Evolutionary conservation across 2,113 vertebrate species (phyloP).

Genomic region (Microcebus murinus): DNA sequence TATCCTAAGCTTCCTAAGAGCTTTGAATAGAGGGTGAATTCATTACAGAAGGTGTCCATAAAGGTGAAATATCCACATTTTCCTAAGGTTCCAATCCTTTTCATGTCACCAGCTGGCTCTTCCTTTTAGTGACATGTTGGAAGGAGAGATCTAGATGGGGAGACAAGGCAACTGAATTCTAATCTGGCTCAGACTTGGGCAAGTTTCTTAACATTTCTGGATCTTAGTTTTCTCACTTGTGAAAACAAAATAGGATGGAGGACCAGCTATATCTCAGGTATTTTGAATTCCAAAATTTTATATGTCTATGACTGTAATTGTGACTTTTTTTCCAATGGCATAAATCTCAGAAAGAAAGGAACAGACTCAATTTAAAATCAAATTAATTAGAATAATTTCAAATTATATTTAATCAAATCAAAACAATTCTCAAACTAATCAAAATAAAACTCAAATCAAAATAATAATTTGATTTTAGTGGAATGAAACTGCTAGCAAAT

Average conservation of each 20-base stretch:
- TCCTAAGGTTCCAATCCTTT: background rate
- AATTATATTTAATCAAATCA: background rate
- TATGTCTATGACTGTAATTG: background rate
- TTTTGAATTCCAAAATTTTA: background rate
- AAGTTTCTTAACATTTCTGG: background rate
- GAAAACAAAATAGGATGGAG: background rate
- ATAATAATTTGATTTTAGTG: slow-evolving; percentile 15
- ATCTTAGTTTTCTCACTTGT: slow-evolving; percentile 3
- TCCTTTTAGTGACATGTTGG: background rate
- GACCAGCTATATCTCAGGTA: background rate
- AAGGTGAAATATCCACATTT: background rate
- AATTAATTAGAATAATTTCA: slow-evolving; percentile 4
- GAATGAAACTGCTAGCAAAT: background rate
- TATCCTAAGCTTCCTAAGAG: background rate
- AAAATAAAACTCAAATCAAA: slow-evolving; percentile 43
- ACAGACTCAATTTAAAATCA: slow-evolving; percentile 33
- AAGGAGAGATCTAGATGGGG: background rate
- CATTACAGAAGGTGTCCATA: background rate
- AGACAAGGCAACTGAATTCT: background rate
- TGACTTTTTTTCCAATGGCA: background rate
- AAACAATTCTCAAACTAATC: background rate
- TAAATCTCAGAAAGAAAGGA: background rate
- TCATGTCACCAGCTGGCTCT: background rate
- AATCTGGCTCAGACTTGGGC: background rate
- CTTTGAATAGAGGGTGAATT: background rate